These are phyloP conservation scores for Erythrocebus patas DNA, from an alignment of 2,113 vertebrate genomes.

Conservation along the genomic window DNA sequence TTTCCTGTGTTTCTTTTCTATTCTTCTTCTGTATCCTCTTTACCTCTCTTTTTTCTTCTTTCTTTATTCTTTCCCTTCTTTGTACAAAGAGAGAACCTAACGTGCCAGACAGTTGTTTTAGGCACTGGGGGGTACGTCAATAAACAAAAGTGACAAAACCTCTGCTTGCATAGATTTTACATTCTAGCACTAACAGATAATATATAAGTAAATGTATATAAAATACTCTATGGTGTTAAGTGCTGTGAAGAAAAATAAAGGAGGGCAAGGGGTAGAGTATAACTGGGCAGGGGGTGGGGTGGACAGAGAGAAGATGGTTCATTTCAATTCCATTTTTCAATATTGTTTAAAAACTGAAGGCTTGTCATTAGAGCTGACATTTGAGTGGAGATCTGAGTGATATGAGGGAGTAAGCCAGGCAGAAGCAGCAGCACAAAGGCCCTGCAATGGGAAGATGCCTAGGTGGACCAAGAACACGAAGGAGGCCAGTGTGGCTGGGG, in stretches of 20 bases:
- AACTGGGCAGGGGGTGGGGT: accelerated
- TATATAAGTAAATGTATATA: neutral
- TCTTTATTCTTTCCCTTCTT: neutral
- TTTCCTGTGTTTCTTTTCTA: too few relatives aligned
- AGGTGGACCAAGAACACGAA: neutral
- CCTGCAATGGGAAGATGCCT: neutral
- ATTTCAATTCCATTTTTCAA: too few relatives aligned
- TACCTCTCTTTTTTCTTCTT: too few relatives aligned
- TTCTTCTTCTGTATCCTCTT: neutral
- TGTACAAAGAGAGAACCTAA: neutral
- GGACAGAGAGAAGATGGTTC: neutral
- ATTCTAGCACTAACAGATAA: neutral
- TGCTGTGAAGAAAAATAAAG: neutral
- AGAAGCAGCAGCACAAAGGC: neutral
- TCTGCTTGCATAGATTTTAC: neutral
- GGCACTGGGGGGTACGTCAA: neutral
- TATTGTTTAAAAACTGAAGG: neutral
- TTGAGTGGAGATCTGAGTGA: neutral
- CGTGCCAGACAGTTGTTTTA: neutral
- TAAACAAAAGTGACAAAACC: neutral
- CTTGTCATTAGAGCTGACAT: neutral
- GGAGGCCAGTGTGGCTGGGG: neutral
- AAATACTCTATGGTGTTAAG: neutral
- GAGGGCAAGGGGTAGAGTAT: neutral
- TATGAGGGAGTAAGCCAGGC: neutral